phyloP scores from a whole-genome alignment of 2,113 vertebrate species.

The Poicephalus gulielmi region DNA sequence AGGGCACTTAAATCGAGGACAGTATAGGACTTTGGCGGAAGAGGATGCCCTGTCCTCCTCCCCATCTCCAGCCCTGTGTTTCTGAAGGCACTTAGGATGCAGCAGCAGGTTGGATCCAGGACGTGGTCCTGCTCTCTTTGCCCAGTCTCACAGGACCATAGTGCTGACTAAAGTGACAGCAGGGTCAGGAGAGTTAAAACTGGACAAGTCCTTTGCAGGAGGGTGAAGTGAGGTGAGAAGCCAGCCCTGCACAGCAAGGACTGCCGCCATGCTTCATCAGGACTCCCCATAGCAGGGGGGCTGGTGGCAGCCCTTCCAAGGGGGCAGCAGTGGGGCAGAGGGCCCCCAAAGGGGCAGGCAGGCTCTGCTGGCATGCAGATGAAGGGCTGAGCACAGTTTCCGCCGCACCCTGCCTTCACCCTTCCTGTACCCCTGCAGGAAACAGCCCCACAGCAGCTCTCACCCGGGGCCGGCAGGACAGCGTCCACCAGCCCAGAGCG shows the following conservation, averaged over 20 bases:
- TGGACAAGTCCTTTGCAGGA: not conserved
- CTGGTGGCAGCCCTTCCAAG: not conserved
- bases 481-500: not conserved
- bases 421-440: not conserved
- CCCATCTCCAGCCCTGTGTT: not conserved
- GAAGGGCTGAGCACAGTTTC: not conserved
- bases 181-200: not conserved
- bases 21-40: not conserved
- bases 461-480: rapidly evolving
- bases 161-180: not conserved
- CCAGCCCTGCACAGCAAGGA: not conserved
- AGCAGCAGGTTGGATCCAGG: not conserved
- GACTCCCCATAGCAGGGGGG: not conserved
- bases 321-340: not conserved
- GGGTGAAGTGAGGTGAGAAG: not conserved
- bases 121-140: not conserved
- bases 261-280: rapidly evolving
- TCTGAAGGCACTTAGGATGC: not conserved
- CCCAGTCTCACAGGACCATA: not conserved
- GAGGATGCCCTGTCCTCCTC: not conserved
- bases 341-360: not conserved
- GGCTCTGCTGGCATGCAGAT: not conserved
- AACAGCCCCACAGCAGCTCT: not conserved
- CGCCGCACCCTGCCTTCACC: not conserved
- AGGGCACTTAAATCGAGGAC: not conserved